A percentile compares a stretch with the other conserved stretches of the same genome.
Evolutionary conservation across 2,888 invertebrate species (phyloP).

Genomic region (Hyalella azteca): DNA sequence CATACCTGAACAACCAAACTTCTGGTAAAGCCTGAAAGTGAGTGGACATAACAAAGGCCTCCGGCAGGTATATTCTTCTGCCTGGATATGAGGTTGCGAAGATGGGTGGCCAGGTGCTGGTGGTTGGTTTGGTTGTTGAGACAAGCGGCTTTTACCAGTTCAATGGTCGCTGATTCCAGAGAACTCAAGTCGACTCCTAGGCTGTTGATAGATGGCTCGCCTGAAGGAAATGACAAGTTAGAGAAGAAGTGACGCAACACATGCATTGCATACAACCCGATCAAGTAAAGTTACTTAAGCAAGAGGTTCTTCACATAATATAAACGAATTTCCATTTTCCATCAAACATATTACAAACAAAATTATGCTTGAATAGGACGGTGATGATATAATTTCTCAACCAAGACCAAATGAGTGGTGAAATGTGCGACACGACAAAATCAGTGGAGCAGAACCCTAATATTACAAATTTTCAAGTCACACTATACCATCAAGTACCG

Average conservation of each 20-base stretch:
- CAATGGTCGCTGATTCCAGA: slow-evolving; percentile 72
- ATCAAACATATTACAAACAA: no score
- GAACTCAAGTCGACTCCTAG: slow-evolving; percentile 57
- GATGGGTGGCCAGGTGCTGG: slow-evolving; percentile 77
- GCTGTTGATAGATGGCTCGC: slow-evolving; percentile 53
- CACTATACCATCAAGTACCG: no score
- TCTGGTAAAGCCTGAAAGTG: slow-evolving; percentile 82
- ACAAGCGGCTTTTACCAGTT: slow-evolving; percentile 81
- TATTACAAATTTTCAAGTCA: no score
- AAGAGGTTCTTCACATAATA: no score
- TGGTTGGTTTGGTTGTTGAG: slow-evolving; percentile 86
- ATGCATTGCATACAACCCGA: background rate
- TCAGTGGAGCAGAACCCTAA: no score
- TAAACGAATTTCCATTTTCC: no score
- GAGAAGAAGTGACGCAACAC: background rate
- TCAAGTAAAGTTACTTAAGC: background rate
- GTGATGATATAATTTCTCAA: no score
- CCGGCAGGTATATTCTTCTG: slow-evolving; percentile 63
- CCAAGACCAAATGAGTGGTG: no score
- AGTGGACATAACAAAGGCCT: slow-evolving; percentile 60
- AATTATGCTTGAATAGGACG: no score
- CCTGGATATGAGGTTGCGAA: slow-evolving; percentile 77
- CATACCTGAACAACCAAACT: slow-evolving; percentile 80
- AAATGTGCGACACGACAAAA: no score
- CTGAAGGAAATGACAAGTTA: slow-evolving; percentile 6